These are phyloP conservation scores for Clunio marinus DNA, from an alignment of 2,888 invertebrate genomes.

Conservation along the genomic window DNA sequence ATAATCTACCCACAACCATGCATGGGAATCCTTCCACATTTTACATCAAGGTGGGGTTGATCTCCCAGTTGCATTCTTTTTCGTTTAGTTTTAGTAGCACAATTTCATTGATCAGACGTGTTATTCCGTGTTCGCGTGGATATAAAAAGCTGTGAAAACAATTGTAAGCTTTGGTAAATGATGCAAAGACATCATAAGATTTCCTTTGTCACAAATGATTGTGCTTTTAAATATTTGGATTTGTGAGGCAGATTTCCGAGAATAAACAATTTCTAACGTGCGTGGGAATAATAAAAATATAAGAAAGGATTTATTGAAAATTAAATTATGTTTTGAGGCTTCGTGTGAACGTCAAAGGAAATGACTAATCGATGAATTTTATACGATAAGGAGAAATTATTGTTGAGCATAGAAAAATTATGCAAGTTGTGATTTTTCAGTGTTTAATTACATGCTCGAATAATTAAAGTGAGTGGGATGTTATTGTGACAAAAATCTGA, in stretches of 20 bases:
- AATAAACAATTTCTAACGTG: no score
- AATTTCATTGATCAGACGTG: conserved; percentile 29
- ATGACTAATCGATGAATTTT: conserved; percentile 3
- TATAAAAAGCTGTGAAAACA: conserved; percentile 7
- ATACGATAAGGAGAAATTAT: background rate
- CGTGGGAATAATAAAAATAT: no score
- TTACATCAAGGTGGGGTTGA: conserved; percentile 36
- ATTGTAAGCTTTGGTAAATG: background rate
- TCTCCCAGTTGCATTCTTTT: conserved; percentile 32
- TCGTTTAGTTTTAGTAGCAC: conserved; percentile 31
- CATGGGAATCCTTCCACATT: conserved; percentile 27
- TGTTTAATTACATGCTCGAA: background rate
- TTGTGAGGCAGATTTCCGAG: no score
- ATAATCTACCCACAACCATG: conserved; percentile 34
- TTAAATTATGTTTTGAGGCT: no score
- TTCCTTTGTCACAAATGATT: no score
- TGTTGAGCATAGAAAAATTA: background rate
- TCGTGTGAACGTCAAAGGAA: background rate
- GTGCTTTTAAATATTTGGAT: no score
- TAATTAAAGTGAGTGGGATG: background rate
- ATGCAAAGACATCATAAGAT: no score
- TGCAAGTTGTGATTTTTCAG: background rate
- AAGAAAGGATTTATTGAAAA: no score
- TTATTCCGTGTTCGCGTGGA: background rate
- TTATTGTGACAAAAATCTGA: background rate